Percentiles rank a stretch among this genome's conserved stretches.
These are phyloP conservation scores for Leucoma salicis DNA, from an alignment of 2,888 invertebrate species.

Conservation along the genomic window DNA sequence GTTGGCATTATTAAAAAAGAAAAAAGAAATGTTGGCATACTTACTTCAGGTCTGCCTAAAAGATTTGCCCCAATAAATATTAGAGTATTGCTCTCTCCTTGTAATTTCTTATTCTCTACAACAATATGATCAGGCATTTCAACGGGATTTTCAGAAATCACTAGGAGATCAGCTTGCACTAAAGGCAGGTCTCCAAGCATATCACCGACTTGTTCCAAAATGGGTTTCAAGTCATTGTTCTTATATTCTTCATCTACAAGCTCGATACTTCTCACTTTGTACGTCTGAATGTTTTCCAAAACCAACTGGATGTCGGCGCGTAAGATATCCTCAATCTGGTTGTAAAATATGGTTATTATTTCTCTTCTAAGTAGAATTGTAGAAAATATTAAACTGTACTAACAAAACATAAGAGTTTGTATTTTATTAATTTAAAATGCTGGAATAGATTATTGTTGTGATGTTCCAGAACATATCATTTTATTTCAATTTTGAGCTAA, in stretches of 20 bases:
- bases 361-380: no score
- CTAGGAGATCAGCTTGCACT: constrained; percentile 84
- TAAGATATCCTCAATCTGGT: constrained; percentile 76
- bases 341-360: neutral
- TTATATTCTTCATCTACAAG: constrained; percentile 76
- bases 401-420: no score
- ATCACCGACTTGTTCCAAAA: constrained; percentile 80
- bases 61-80: constrained; percentile 79
- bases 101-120: constrained; percentile 83
- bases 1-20: no score
- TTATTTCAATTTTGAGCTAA: no score
- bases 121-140: constrained; percentile 76
- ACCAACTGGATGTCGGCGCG: constrained; percentile 86
- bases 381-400: no score
- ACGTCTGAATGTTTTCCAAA: constrained; percentile 85
- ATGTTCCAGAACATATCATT: no score
- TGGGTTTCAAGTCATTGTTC: constrained; percentile 64
- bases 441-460: no score
- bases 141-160: constrained; percentile 77
- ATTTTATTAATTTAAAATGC: no score
- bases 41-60: constrained; percentile 72
- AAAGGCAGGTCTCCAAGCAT: constrained; percentile 86
- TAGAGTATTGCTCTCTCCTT: constrained; percentile 75
- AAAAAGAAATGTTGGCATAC: constrained; percentile 8
- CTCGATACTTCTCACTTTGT: constrained; percentile 84